phyloP scores from a whole-genome alignment of 1,140 invertebrate genomes.

The Drosophila grimshawi region DNA sequence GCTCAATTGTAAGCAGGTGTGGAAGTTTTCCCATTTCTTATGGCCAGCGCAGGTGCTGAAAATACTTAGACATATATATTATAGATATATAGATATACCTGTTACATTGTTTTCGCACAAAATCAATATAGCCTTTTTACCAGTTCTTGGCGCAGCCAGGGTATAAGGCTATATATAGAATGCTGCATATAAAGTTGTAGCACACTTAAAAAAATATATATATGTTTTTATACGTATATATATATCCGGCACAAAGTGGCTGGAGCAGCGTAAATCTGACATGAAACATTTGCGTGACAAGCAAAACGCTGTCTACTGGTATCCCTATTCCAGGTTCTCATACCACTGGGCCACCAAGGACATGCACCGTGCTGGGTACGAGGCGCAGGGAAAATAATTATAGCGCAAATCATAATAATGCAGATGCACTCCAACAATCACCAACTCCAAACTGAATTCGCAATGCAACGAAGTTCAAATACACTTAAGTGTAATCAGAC shows the following conservation, averaged over 20 bases:
- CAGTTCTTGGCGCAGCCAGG: no score
- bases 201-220: constrained; percentile 20
- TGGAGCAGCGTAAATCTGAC: constrained; percentile 70
- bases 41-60: no score
- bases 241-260: constrained; percentile 57
- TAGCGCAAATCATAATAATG: constrained; percentile 56
- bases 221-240: constrained; percentile 28
- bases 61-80: no score
- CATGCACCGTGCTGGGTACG: neutral
- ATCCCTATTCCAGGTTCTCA: neutral
- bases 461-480: neutral
- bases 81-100: no score
- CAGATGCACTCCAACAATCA: constrained; percentile 10
- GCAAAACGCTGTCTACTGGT: constrained; percentile 53
- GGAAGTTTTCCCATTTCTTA: no score
- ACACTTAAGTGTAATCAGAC: neutral
- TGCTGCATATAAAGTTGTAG: neutral
- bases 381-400: constrained; percentile 64
- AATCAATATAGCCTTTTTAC: no score
- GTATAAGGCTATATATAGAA: no score
- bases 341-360: neutral
- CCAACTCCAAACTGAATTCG: constrained; percentile 1
- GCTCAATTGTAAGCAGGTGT: no score
- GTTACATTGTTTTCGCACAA: no score
- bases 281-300: constrained; percentile 76